phyloP scores from a whole-genome alignment of 2,113 vertebrate genomes.

The Caranx ignobilis region DNA sequence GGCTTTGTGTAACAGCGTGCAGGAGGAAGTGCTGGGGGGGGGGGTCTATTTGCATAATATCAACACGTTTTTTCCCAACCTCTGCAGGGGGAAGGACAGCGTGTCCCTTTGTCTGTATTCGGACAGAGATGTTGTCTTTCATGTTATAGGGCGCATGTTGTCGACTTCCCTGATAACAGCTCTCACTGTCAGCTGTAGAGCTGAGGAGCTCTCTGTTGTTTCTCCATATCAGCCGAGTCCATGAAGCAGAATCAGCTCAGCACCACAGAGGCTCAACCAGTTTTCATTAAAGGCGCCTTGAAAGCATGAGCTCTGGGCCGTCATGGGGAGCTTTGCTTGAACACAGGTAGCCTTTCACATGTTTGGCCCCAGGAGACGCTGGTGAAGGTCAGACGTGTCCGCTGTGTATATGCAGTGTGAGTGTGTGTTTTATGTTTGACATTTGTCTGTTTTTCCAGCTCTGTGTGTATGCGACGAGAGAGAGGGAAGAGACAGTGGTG shows the following conservation, averaged over 20 bases:
- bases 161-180: slow-evolving; percentile 1
- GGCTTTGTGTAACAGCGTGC: slow-evolving; percentile 2
- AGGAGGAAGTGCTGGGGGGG: not conserved
- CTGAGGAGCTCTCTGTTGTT: not conserved
- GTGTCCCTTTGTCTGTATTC: not conserved
- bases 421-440: slow-evolving; percentile 55
- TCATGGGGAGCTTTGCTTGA: not conserved
- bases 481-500: not conserved
- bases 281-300: slow-evolving; percentile 34
- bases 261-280: slow-evolving; percentile 1
- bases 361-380: slow-evolving; percentile 45
- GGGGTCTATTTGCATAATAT: not conserved
- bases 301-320: slow-evolving; percentile 30
- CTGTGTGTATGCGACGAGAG: slow-evolving; percentile 8
- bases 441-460: slow-evolving; percentile 22
- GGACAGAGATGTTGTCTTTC: not conserved
- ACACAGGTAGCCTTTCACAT: slow-evolving; percentile 51
- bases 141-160: not conserved
- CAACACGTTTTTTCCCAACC: not conserved
- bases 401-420: slow-evolving; percentile 28
- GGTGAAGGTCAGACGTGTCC: slow-evolving; percentile 58
- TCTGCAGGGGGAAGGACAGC: not conserved
- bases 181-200: slow-evolving; percentile 21
- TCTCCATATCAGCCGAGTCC: not conserved
- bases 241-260: not conserved